Conservation (phyloP, 2,888 invertebrate genomes). For the Pachydiplax longipennis region DNA sequence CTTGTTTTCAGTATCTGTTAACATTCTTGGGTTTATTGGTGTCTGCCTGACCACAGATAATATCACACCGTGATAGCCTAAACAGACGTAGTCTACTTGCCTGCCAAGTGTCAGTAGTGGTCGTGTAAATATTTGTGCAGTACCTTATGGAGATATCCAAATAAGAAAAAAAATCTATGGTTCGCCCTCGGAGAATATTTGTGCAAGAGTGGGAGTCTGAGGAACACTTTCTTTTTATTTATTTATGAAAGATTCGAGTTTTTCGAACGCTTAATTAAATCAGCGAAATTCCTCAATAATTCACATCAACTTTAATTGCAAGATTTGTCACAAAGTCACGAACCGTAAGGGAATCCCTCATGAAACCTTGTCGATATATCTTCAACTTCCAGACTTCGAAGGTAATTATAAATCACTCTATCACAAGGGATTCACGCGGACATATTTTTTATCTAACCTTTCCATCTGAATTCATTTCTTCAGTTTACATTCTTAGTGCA, state of each 20-base stretch:
- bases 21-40: not conserved
- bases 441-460: no score
- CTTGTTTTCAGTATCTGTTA: not conserved
- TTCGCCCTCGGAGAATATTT: not conserved
- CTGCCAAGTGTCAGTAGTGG: not conserved
- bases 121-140: not conserved
- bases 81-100: not conserved
- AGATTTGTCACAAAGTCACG: no score
- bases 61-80: not conserved
- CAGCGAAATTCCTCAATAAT: no score
- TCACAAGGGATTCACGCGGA: no score
- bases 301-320: no score
- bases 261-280: no score
- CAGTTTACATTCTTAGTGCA: no score
- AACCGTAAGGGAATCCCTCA: no score
- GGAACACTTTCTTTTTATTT: not conserved
- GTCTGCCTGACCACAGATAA: not conserved
- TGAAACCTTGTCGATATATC: no score
- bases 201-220: not conserved
- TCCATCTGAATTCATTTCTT: no score
- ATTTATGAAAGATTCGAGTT: not conserved
- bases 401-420: no score
- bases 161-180: not conserved
- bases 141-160: not conserved
- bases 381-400: no score